Percentiles rank a stretch among this genome's conserved stretches.
Evolutionary conservation across 2,888 invertebrate genomes (phyloP).

Genomic region (Odontomyia ornata): DNA sequence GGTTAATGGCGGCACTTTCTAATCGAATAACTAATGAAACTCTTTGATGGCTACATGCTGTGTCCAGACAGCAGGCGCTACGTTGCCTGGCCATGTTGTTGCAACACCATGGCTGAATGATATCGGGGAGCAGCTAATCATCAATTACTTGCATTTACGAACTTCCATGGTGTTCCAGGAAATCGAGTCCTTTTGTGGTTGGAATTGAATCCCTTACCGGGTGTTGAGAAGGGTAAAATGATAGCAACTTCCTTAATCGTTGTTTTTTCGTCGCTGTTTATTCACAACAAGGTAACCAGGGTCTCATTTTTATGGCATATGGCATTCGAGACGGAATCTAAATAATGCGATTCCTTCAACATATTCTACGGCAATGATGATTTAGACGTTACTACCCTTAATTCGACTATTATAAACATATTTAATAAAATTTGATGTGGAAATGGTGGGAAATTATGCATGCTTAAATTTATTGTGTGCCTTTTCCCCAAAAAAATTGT

Average conservation of each 20-base stretch:
- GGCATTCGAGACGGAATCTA: neutral
- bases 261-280: neutral
- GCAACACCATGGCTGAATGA: constrained; percentile 5
- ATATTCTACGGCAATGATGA: constrained; percentile 24
- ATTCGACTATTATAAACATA: constrained; percentile 50
- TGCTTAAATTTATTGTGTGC: constrained; percentile 37
- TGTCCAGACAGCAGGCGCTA: constrained; percentile 9
- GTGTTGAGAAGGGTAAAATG: constrained; percentile 16
- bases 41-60: constrained; percentile 30
- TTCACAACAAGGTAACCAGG: neutral
- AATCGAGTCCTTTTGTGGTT: constrained; percentile 49
- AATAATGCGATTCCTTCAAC: neutral
- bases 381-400: constrained; percentile 49
- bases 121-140: constrained; percentile 29
- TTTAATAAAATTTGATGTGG: constrained; percentile 47
- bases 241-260: constrained; percentile 5
- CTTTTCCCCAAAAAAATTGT: constrained; percentile 17
- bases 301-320: constrained; percentile 20
- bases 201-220: constrained; percentile 43
- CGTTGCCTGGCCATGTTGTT: neutral
- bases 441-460: constrained; percentile 50
- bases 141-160: constrained; percentile 38
- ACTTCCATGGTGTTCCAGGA: constrained; percentile 28
- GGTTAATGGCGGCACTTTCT: constrained; percentile 37
- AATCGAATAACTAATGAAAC: constrained; percentile 33